Evolutionary conservation across 2,797 vertebrate genomes (phyloP).

Genomic region (Mastacembelus armatus): DNA sequence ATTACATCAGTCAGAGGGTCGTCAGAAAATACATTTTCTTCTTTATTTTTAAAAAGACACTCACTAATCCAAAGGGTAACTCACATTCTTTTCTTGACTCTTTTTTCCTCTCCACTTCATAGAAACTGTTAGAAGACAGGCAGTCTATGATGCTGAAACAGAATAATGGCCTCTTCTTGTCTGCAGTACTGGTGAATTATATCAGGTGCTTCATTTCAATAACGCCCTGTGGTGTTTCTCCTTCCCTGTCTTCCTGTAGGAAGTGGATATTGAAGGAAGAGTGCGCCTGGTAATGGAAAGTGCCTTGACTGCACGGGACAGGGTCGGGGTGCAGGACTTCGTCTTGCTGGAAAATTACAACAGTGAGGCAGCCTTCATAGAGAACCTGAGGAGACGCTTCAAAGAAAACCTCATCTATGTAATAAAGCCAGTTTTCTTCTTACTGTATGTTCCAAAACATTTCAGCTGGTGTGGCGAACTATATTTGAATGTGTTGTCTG

Average conservation of each 20-base stretch:
- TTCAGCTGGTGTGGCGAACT: slow-evolving; percentile 24
- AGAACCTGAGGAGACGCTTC: slow-evolving; percentile 90
- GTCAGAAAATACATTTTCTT: not conserved
- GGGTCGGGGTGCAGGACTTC: slow-evolving; percentile 92
- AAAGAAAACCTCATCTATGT: slow-evolving; percentile 93
- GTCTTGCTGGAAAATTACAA: slow-evolving; percentile 92
- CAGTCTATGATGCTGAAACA: not conserved
- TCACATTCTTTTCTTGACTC: not conserved
- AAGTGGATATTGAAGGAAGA: slow-evolving; percentile 78
- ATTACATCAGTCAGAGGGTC: slow-evolving; percentile 12
- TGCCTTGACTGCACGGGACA: slow-evolving; percentile 90
- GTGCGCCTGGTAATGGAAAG: slow-evolving; percentile 90
- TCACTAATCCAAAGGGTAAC: not conserved
- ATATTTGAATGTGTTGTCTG: slow-evolving; percentile 21
- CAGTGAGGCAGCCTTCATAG: slow-evolving; percentile 91
- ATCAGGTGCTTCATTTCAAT: not conserved
- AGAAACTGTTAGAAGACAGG: too few relatives aligned
- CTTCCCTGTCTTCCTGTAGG: slow-evolving; percentile 54
- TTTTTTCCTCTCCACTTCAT: not conserved
- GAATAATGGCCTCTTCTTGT: not conserved
- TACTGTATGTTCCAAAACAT: slow-evolving; percentile 17
- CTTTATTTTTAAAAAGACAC: not conserved
- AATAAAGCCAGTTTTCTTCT: slow-evolving; percentile 38
- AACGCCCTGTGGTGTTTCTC: not conserved
- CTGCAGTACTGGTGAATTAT: not conserved